A percentile compares a stretch with the other conserved stretches of the same genome.
Conservation (phyloP, 2,797 vertebrate genomes). For the Sebastes umbrosus region DNA sequence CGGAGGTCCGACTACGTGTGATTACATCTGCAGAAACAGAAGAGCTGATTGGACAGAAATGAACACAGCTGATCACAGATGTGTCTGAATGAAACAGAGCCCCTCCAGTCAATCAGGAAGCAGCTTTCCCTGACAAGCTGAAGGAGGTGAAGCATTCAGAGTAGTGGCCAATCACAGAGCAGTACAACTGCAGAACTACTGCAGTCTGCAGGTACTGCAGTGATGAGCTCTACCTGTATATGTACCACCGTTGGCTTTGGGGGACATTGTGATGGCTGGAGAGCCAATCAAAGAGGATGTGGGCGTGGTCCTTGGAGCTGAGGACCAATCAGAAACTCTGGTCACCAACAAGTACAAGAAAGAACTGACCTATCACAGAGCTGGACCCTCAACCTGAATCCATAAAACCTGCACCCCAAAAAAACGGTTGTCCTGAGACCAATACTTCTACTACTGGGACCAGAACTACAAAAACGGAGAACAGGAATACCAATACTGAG, state of each 20-base stretch:
- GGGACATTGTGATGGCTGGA: conserved; percentile 53
- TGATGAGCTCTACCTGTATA: conserved; percentile 59
- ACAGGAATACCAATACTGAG: not conserved
- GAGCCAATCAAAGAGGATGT: conserved; percentile 66
- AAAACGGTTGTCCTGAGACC: not conserved
- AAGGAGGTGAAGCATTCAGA: conserved; percentile 8
- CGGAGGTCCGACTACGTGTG: conserved; percentile 1
- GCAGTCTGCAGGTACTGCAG: not conserved
- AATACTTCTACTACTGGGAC: not conserved
- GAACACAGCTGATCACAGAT: not conserved
- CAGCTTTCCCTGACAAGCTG: conserved; percentile 21
- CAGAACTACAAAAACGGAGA: too few species aligned
- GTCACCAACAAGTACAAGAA: conserved; percentile 34
- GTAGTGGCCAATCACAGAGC: conserved; percentile 20
- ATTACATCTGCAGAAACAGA: not conserved
- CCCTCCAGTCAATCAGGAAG: conserved; percentile 34
- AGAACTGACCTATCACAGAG: not conserved
- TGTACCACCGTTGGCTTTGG: conserved; percentile 54
- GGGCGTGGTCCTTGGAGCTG: conserved; percentile 59
- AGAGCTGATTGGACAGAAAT: not conserved
- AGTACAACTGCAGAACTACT: not conserved
- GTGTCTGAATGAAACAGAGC: conserved; percentile 9
- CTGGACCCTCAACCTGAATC: not conserved
- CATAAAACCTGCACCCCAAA: not conserved
- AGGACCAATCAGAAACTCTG: conserved; percentile 65